Evolutionary conservation across 2,113 vertebrate species (phyloP).

Genomic region (Ailuropoda melanoleuca): DNA sequence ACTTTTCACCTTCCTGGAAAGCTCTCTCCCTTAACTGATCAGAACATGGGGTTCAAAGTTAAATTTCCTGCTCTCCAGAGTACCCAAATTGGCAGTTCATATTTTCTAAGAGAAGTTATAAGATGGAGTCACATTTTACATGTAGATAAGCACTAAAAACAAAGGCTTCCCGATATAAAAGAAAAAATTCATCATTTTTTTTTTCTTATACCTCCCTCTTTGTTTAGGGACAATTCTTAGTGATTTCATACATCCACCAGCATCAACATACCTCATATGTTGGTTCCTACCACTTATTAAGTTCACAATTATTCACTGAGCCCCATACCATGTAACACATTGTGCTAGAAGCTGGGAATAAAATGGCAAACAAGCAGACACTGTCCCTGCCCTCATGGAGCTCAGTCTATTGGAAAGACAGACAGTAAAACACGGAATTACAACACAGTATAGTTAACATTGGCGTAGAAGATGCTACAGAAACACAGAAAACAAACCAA

Average conservation of each 20-base stretch:
- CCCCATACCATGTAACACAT: neutral
- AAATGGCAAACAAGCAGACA: neutral
- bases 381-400: neutral
- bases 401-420: constrained; percentile 17
- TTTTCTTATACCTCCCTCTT: neutral
- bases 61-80: neutral
- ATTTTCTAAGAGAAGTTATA: constrained; percentile 38
- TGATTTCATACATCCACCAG: neutral
- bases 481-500: neutral
- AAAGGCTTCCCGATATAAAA: neutral
- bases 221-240: neutral
- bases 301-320: neutral
- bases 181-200: neutral
- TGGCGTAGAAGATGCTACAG: neutral
- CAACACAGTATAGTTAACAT: neutral
- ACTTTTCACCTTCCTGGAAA: neutral
- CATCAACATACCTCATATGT: neutral
- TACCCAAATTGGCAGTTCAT: neutral
- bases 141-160: neutral
- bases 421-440: neutral
- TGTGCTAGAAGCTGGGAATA: neutral
- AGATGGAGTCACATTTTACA: neutral
- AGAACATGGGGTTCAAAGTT: neutral
- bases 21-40: neutral
- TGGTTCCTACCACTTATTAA: constrained; percentile 6